These are phyloP conservation scores for Helicolenus hilgendorfi DNA, from an alignment of 2,797 vertebrate genomes.

Conservation along the genomic window DNA sequence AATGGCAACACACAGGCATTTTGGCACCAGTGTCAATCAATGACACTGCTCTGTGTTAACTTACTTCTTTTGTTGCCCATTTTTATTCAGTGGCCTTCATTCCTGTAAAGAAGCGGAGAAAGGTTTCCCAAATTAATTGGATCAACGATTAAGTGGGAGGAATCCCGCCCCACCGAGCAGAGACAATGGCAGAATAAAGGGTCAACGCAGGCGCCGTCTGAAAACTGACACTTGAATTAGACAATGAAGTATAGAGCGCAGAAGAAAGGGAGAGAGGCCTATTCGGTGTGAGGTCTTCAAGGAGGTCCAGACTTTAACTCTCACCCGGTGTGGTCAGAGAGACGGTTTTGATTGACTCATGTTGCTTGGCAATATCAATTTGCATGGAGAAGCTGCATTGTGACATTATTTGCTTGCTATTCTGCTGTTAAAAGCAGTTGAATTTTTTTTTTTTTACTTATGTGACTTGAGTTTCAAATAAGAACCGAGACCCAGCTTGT, in stretches of 20 bases:
- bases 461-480: neutral
- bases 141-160: slow-evolving; percentile 90
- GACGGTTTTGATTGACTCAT: slow-evolving; percentile 58
- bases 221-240: slow-evolving; percentile 88
- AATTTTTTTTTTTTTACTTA: neutral
- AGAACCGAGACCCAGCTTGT: neutral
- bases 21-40: slow-evolving; percentile 90
- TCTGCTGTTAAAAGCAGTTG: neutral
- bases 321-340: slow-evolving; percentile 29
- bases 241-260: slow-evolving; percentile 81
- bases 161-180: slow-evolving; percentile 79
- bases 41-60: slow-evolving; percentile 78
- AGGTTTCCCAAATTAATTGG: slow-evolving; percentile 90
- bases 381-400: slow-evolving; percentile 12
- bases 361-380: slow-evolving; percentile 53
- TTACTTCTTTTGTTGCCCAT: slow-evolving; percentile 81
- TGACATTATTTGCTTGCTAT: neutral
- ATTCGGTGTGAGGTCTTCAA: slow-evolving; percentile 80
- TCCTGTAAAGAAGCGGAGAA: slow-evolving; percentile 73
- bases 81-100: slow-evolving; percentile 82
- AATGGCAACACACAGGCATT: slow-evolving; percentile 79
- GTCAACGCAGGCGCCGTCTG: slow-evolving; percentile 63
- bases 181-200: slow-evolving; percentile 84
- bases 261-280: slow-evolving; percentile 63
- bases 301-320: slow-evolving; percentile 67